These are phyloP conservation scores for Hydrotaea diabolus DNA, from an alignment of 2,888 invertebrate genomes.

Conservation along the genomic window DNA sequence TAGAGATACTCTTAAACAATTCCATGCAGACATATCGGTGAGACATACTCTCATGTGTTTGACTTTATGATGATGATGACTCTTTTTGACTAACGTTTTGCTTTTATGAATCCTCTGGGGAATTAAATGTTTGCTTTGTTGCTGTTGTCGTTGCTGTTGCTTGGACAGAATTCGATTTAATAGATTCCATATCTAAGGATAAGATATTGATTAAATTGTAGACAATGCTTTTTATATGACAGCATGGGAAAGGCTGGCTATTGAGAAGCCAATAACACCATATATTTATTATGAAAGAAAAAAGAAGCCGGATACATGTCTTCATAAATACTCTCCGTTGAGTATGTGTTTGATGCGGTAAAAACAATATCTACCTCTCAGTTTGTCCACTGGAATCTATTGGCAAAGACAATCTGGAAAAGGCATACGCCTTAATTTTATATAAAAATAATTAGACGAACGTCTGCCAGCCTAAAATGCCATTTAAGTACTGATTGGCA, in stretches of 20 bases:
- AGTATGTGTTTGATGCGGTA: background rate
- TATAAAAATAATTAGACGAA: no score
- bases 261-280: background rate
- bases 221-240: background rate
- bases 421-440: no score
- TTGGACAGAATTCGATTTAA: background rate
- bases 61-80: conserved; percentile 31
- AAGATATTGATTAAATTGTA: conserved; percentile 15
- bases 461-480: no score
- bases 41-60: conserved; percentile 6
- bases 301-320: no score
- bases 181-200: conserved; percentile 16
- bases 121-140: conserved; percentile 31
- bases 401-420: no score
- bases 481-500: no score
- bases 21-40: conserved; percentile 16
- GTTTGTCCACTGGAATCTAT: no score
- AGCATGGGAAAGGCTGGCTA: background rate
- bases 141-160: background rate
- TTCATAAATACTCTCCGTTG: background rate
- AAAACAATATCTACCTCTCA: no score
- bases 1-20: conserved; percentile 22
- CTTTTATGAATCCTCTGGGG: conserved; percentile 41
- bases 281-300: background rate
- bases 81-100: conserved; percentile 18